Evolutionary conservation across 2,888 invertebrate genomes (phyloP).

Genomic region (Ashinkailepas kermadecensis): DNA sequence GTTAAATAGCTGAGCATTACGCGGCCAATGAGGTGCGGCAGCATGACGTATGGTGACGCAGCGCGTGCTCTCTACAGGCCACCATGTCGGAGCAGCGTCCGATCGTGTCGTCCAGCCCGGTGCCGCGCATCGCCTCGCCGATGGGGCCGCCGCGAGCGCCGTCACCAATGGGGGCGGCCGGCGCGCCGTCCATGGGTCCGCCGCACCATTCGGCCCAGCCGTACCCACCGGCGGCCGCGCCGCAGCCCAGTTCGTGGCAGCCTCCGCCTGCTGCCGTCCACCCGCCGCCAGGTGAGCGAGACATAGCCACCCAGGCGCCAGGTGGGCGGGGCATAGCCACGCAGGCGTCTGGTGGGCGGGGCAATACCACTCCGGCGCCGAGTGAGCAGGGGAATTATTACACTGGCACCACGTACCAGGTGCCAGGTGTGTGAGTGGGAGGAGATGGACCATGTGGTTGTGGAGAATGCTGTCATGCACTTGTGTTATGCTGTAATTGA

Average conservation of each 20-base stretch:
- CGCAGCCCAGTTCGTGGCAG: background rate
- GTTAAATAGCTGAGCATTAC: no score
- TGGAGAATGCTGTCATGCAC: no score
- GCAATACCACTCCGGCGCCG: no score
- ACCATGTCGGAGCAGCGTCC: slow-evolving; percentile 15
- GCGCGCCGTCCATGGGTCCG: background rate
- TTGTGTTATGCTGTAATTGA: no score
- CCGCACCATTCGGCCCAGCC: background rate
- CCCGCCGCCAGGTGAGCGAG: background rate
- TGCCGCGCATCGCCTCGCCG: slow-evolving; percentile 1
- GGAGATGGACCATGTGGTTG: no score
- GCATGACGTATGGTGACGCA: no score
- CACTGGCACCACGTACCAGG: no score
- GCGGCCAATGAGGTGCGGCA: no score
- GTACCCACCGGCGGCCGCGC: background rate
- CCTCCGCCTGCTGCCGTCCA: background rate
- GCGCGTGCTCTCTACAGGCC: background rate
- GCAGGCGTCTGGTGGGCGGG: no score
- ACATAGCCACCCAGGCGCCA: background rate
- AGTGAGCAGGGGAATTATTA: no score
- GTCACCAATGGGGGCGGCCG: background rate
- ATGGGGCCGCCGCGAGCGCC: slow-evolving; percentile 15
- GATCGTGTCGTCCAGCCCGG: background rate
- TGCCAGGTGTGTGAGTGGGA: no score
- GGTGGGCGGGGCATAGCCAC: no score